Percentiles rank a stretch among this genome's conserved stretches.
Conservation (phyloP, 30 jellyfish, hydroid and myxozoan species). For the Chironex yamaguchii region DNA sequence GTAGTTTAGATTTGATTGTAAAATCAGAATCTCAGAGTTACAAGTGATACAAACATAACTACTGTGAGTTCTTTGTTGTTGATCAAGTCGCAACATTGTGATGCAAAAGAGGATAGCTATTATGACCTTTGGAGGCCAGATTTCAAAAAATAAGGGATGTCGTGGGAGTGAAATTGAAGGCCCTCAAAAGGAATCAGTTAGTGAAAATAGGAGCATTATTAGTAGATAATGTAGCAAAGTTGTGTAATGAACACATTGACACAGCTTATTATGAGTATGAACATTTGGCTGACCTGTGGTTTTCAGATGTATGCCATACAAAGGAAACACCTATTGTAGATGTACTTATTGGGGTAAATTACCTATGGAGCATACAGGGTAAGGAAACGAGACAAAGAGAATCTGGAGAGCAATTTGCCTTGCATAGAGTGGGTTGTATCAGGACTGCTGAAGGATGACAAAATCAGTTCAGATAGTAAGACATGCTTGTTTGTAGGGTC, state of each 20-base stretch:
- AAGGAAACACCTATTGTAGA: constrained; percentile 4
- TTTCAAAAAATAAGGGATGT: too few relatives aligned
- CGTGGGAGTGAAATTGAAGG: not conserved
- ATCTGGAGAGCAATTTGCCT: constrained; percentile 47
- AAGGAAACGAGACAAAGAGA: constrained; percentile 17
- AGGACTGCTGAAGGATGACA: not conserved
- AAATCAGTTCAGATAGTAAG: too few relatives aligned
- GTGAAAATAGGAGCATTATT: constrained; percentile 31
- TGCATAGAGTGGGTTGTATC: constrained; percentile 22
- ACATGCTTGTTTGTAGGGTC: too few relatives aligned
- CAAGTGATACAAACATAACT: too few relatives aligned
- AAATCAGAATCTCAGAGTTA: too few relatives aligned
- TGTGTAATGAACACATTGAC: not conserved
- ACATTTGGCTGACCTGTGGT: constrained; percentile 1
- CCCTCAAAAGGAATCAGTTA: not conserved
- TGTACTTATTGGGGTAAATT: constrained; percentile 54
- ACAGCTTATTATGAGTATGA: not conserved
- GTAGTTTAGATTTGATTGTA: too few relatives aligned
- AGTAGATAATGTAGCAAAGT: constrained; percentile 10
- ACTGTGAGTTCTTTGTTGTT: too few relatives aligned
- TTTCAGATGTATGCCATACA: constrained; percentile 22
- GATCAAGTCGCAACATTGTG: too few relatives aligned
- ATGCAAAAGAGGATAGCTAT: too few relatives aligned
- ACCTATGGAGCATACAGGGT: constrained; percentile 24
- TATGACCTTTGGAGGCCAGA: too few relatives aligned